Percentiles rank a stretch among this genome's conserved stretches.
Conservation (phyloP, 2,888 invertebrate species). For the Lepidonotus clava region DNA sequence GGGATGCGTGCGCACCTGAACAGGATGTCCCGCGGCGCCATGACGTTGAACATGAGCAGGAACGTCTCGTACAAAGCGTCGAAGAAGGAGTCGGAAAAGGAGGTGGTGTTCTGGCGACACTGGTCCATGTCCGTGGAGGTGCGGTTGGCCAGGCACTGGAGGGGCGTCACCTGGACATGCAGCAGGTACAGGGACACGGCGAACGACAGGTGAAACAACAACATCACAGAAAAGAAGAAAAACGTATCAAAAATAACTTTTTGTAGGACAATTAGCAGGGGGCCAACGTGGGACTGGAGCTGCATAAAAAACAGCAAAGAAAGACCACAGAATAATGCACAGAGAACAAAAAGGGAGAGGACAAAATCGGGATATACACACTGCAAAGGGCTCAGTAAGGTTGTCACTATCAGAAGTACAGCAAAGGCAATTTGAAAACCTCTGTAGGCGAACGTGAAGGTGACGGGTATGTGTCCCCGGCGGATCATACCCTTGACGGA, state of each 20-base stretch:
- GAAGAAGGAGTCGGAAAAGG: background rate
- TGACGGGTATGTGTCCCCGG: constrained; percentile 12
- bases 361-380: background rate
- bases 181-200: constrained; percentile 37
- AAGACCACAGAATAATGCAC: background rate
- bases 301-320: constrained; percentile 48
- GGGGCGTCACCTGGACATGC: too few relatives aligned
- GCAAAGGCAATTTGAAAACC: constrained; percentile 16
- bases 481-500: background rate
- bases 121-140: too few relatives aligned
- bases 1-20: constrained; percentile 34
- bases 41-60: constrained; percentile 34
- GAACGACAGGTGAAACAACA: constrained; percentile 26
- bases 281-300: constrained; percentile 8
- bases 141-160: too few relatives aligned
- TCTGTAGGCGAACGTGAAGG: constrained; percentile 43
- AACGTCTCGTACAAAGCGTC: constrained; percentile 18
- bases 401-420: background rate
- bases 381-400: background rate
- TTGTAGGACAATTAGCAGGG: constrained; percentile 20
- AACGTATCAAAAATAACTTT: constrained; percentile 20
- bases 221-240: constrained; percentile 42
- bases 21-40: constrained; percentile 36
- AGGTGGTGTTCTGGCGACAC: background rate
- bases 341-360: background rate